Base-by-base conservation (phyloP, 1,140 invertebrate species). In the Chironomus striatipennis region DNA sequence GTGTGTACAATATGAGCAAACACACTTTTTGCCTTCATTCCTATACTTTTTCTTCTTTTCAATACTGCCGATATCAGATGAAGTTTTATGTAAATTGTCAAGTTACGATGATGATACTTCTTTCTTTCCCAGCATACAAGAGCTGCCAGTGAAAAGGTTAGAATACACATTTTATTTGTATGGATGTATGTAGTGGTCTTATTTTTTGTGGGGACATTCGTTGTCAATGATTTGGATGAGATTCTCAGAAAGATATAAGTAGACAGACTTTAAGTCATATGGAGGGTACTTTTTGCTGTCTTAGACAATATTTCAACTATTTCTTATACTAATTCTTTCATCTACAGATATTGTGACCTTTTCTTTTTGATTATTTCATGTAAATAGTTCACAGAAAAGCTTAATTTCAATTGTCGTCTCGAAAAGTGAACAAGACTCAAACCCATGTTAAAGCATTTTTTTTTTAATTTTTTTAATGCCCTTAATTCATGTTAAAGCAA, bases 31-130 rank as follows among this genome's bases (percentile, higher is more conserved):
- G 47, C 47, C 15, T 15, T 5, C 47, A 12, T n/a, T n/a, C n/a
- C n/a, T n/a, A n/a, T n/a, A n/a, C n/a, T 34, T 34, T 34, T 34
- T 57, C 7, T 10, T 5, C 47, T 57, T n/a, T n/a, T n/a, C n/a
- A 57, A 5, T 57, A 57, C 47, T 70, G 65, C 17, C 20, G 65
- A 70, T 70, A 70, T 70, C 17, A 70, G 47, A 70, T 70, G 17
- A 21, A 21, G 65, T 18, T 70, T 70, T 70, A 70, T 70, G 65
- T 70, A 70, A 70, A 70, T 70, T 70, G 65, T 70, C 65, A 70
- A 21, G 65, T 70, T 70, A 70, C 17, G 18, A 57, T 57, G 47
- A 57, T 57, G 47, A 57, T 57, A 15, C 47, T 57, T 57, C 47
- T 57, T 57, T 12, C n/a, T n/a, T n/a, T n/a, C 12, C 24, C 5